Percentiles rank a stretch among this genome's conserved stretches.
phyloP scores from a whole-genome alignment of 2,113 vertebrate species.

The Ameiurus melas region DNA sequence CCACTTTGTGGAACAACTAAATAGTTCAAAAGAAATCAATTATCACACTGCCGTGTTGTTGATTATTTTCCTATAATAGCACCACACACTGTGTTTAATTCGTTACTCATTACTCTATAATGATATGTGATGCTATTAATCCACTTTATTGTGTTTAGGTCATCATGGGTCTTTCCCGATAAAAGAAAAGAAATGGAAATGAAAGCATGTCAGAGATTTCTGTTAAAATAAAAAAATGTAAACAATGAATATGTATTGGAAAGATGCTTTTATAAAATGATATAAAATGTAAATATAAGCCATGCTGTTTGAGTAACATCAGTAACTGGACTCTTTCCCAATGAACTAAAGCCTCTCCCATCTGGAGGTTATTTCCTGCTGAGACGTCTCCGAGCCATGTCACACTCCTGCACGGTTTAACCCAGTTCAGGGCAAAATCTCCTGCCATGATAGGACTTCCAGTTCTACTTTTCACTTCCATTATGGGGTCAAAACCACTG shows the following conservation, averaged over 20 bases:
- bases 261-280: background rate
- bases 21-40: no score
- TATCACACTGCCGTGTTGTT: background rate
- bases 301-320: background rate
- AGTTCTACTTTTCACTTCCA: conserved; percentile 46
- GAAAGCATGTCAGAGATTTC: background rate
- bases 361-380: conserved; percentile 14
- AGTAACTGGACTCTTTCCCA: background rate
- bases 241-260: background rate
- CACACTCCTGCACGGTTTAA: conserved; percentile 1
- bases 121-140: background rate
- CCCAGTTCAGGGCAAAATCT: background rate
- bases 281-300: background rate
- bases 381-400: background rate
- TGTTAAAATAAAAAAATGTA: background rate
- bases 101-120: background rate
- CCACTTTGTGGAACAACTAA: no score
- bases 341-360: background rate
- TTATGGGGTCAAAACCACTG: conserved; percentile 41
- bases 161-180: background rate
- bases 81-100: background rate
- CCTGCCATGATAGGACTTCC: conserved; percentile 41
- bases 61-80: background rate
- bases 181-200: background rate
- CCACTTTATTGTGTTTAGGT: background rate